Evolutionary conservation across 2,888 invertebrate genomes (phyloP).

Genomic region (Stegophylla sp.): DNA sequence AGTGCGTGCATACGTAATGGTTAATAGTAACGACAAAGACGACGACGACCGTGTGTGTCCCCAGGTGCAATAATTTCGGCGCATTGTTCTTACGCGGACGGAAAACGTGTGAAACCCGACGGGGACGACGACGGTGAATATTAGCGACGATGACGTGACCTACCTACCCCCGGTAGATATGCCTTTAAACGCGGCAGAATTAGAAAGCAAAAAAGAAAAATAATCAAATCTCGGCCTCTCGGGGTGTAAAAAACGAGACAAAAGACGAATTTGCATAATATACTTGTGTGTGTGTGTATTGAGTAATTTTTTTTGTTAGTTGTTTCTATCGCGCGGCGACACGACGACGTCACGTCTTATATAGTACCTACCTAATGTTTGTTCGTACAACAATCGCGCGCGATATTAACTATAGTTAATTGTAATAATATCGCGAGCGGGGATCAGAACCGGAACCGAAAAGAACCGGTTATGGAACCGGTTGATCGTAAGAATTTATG

Average conservation of each 20-base stretch:
- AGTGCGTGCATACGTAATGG: not conserved
- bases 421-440: too few species aligned
- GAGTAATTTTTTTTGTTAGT: not conserved
- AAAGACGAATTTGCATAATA: constrained; percentile 10
- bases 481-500: too few species aligned
- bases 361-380: too few species aligned
- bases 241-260: constrained; percentile 7
- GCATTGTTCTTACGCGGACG: constrained; percentile 29
- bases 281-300: too few species aligned
- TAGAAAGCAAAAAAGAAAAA: not conserved
- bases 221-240: not conserved
- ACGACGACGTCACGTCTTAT: not conserved
- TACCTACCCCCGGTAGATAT: not conserved
- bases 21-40: not conserved
- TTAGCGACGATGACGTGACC: not conserved
- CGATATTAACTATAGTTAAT: too few species aligned
- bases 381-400: too few species aligned
- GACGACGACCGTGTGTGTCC: not conserved
- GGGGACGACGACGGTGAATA: constrained; percentile 13
- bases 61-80: constrained; percentile 7
- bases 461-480: too few species aligned
- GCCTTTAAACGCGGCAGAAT: too few species aligned
- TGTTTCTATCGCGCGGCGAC: not conserved
- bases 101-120: constrained; percentile 50
- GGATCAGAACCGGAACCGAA: too few species aligned